phyloP scores from a whole-genome alignment of 2,888 invertebrate species.

The Cerceris rybyensis region DNA sequence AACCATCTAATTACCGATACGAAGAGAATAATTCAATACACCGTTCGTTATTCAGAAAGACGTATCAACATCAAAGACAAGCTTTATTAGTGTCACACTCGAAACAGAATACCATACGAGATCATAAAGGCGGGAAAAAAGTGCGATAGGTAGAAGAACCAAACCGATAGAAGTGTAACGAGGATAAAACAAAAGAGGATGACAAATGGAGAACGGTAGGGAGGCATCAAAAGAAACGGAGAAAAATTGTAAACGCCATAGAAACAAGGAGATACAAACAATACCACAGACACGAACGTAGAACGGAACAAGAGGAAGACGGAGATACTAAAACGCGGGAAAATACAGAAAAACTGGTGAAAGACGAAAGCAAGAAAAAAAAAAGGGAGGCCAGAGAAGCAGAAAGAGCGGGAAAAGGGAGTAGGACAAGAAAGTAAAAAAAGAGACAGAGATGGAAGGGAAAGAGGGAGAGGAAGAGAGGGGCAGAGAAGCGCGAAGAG shows the following conservation, averaged over 20 bases:
- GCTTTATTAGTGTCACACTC: too few relatives aligned
- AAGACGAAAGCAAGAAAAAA: conserved; percentile 38
- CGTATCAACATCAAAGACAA: too few relatives aligned
- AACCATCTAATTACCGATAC: too few relatives aligned
- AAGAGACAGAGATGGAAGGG: conserved; percentile 41
- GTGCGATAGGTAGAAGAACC: conserved; percentile 11
- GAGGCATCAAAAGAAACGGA: neutral
- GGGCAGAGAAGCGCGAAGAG: conserved; percentile 61
- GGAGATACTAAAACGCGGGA: conserved; percentile 32
- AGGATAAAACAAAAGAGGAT: conserved; percentile 10
- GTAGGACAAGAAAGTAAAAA: conserved; percentile 43
- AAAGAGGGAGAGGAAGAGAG: conserved; percentile 36
- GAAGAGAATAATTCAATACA: too few relatives aligned
- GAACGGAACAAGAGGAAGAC: conserved; percentile 46
- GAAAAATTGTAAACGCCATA: conserved; percentile 27
- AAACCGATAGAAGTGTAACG: neutral
- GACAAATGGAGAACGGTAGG: conserved; percentile 38
- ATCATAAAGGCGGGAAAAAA: too few relatives aligned
- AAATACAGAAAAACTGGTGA: neutral
- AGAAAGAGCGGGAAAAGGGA: conserved; percentile 23
- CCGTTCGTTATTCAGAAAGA: too few relatives aligned
- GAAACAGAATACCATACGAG: too few relatives aligned
- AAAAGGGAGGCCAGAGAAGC: conserved; percentile 24
- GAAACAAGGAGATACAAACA: conserved; percentile 15
- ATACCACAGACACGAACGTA: too few relatives aligned